These are phyloP conservation scores for Drepanosiphum platanoidis DNA, from an alignment of 2,888 invertebrate genomes.

Conservation along the genomic window DNA sequence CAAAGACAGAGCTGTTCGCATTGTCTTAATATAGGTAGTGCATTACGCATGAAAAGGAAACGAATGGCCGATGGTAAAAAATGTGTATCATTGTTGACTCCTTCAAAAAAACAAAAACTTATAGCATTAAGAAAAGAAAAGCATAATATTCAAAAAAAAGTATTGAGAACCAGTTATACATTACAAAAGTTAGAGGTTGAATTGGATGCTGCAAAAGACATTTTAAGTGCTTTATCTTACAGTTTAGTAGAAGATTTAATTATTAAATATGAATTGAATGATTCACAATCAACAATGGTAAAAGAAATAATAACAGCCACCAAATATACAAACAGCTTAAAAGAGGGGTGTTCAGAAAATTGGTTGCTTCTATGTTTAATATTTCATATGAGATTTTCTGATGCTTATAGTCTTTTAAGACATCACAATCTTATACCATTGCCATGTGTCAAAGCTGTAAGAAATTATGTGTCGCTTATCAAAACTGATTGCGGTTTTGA, in stretches of 20 bases:
- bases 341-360: background rate
- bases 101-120: conserved; percentile 12
- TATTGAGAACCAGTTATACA: conserved; percentile 5
- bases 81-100: background rate
- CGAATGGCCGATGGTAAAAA: background rate
- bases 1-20: background rate
- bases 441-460: background rate
- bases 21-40: background rate
- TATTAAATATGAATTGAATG: conserved; percentile 10
- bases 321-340: background rate
- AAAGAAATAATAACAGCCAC: conserved; percentile 10
- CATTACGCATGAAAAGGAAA: conserved; percentile 10
- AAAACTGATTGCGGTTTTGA: conserved; percentile 27
- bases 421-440: background rate
- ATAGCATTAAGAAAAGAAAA: background rate
- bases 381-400: background rate
- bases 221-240: conserved; percentile 1
- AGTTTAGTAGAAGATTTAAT: background rate
- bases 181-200: conserved; percentile 8
- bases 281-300: background rate
- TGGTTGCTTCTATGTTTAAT: conserved; percentile 11
- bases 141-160: conserved; percentile 21
- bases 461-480: background rate
- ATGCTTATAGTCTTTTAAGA: background rate
- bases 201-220: conserved; percentile 10